Evolutionary conservation across 2,888 invertebrate species (phyloP), one percentile per base, ranked within the genome.

Genomic region (Cheilosia pagana): DNA sequence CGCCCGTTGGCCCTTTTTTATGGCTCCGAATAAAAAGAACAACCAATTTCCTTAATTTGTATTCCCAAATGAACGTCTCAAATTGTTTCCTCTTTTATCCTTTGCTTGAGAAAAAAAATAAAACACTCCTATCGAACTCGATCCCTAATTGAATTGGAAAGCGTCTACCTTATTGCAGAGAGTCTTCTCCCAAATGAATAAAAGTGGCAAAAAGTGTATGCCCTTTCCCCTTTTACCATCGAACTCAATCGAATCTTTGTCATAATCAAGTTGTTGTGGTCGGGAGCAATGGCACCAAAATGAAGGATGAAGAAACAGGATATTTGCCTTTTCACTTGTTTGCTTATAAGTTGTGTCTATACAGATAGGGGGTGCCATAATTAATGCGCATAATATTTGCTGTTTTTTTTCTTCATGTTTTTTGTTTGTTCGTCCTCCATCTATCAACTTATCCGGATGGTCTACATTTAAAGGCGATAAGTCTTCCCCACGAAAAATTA

Each of bases 391-490:
- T 48, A 65, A 35, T 45, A 45, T 31, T 71, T 50, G 43, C 48
- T 35, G 21, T 28, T 28, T 8, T 5, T 28, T 2, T 28, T 28
- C 2, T n/a, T n/a, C n/a, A n/a, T n/a, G n/a, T 57, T 62, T 76
- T 52, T 59, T 43, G 52, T 48, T 41, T 67, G 25, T 16, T 19
- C 45, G 19, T 76, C 65, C 67, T 31, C 53, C 52, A 55, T 76
- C 45, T 65, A 55, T 81, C 59, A 67, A 60, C 41, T 62, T 43
- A 76, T 53, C 75, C 70, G 35, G 45, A 39, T 71, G 76, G 81
- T 76, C 76, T 63, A 63, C 59, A 76, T 81, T 70, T 76, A 70
- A 76, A 57, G 59, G 59, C 52, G 43, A 71, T 76, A 76, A 71
- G 59, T 60, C 43, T 25, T 48, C 50, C 14, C 23, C 39, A 50